Percentiles rank a stretch among this genome's conserved stretches.
Conservation (phyloP, 2,113 vertebrate species). For the Rhagologus leucostigma region DNA sequence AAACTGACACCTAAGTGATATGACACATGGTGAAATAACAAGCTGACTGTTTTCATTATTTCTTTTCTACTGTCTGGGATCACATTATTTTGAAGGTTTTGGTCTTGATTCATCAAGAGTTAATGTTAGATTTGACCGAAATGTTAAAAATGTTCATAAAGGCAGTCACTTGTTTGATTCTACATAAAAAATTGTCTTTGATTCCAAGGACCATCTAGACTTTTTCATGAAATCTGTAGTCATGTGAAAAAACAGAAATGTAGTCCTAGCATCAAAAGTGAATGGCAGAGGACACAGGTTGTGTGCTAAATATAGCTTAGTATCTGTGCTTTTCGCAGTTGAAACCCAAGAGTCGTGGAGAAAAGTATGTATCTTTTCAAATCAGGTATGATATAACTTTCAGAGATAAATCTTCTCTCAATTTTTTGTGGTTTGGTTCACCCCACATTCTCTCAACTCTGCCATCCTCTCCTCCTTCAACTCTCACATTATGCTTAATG, state of each 20-base stretch:
- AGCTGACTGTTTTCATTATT: neutral
- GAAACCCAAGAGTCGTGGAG: neutral
- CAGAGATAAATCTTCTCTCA: neutral
- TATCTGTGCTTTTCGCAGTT: neutral
- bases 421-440: neutral
- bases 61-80: neutral
- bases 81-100: neutral
- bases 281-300: neutral
- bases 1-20: neutral
- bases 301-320: neutral
- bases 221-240: neutral
- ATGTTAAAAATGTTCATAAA: neutral
- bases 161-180: neutral
- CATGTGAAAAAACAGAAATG: neutral
- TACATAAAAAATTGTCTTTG: neutral
- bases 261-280: neutral
- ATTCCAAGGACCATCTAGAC: neutral
- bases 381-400: neutral
- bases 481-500: neutral
- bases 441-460: neutral
- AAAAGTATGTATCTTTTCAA: neutral
- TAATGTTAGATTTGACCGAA: neutral
- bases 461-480: neutral
- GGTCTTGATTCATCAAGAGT: neutral
- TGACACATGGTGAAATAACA: neutral